Evolutionary conservation across 2,797 vertebrate species (phyloP), one percentile per base, ranked within the genome.

Genomic region (Hemibagrus guttatus): DNA sequence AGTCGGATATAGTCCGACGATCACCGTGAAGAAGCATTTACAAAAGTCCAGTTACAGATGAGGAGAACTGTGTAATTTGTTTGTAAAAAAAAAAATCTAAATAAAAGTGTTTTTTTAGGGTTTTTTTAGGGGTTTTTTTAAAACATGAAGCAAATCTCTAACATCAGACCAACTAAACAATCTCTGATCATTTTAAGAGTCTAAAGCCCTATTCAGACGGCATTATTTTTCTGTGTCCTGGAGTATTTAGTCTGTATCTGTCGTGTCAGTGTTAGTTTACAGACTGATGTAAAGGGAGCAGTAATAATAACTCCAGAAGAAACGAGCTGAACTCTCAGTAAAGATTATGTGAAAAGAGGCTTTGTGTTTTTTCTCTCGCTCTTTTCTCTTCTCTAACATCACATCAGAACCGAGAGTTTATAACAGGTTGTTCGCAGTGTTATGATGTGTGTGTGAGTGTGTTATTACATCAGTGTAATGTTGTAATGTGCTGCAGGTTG

Each of bases 401-500:
- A 19, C 31, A 1, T 69, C 66, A 69, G 17, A 39, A 69, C 17
- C 17, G 19, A 71, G 21, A 19, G 19, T 71, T 71, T 71, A 39
- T 42, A 42, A 26, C 14, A n/a, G 6, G 12, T 16, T 2, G 19
- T 42, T 39, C 9, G 16, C 16, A 9, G 2, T 16, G 17, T 69
- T 69, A 19, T 23, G 66, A 26, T 1, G 17, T 35, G 8, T 35
- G 28, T 6, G 1, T 4, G 19, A 39, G 19, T 42, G 28, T 14
- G 26, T 49, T 16, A 7, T 75, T 5, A 28, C 6, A 9, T 54
- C 31, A 59, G 21, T 72, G 69, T 72, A 2, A 46, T 2, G 39
- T 21, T 72, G 42, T 13, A 13, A 26, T 26, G 39, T 49, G n/a
- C 4, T 56, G 0, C 92, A 98, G 97, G 93, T 93, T 98, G 91